Evolutionary conservation across 92 coral and sea anemone genomes (phyloP).

Genomic region (Siderastrea siderea): DNA sequence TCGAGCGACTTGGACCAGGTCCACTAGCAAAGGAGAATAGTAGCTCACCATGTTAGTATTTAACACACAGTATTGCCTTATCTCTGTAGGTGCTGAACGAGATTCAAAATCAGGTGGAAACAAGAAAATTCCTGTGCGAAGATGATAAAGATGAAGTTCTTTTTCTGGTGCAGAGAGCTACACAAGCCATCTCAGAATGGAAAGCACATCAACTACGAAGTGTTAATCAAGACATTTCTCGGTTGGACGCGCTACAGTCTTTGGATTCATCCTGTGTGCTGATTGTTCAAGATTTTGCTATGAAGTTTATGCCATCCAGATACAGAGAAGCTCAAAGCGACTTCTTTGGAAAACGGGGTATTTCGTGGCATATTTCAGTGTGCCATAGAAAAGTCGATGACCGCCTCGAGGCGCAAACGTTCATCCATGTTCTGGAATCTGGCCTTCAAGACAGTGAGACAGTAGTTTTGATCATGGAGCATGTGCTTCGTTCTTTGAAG

Average conservation of each 20-base stretch:
- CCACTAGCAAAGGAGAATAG: too few species aligned
- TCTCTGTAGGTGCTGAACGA: conserved; percentile 32
- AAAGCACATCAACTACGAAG: conserved; percentile 56
- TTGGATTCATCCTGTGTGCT: conserved; percentile 4
- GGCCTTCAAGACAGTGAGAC: conserved; percentile 40
- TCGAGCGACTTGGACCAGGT: too few species aligned
- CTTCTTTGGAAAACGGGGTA: too few species aligned
- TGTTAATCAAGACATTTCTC: conserved; percentile 47
- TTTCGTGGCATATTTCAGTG: too few species aligned
- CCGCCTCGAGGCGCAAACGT: conserved; percentile 28
- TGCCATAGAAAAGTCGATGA: conserved; percentile 24
- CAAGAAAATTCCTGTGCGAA: conserved; percentile 1
- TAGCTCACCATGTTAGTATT: too few species aligned
- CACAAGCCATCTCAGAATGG: conserved; percentile 36
- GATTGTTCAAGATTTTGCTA: too few species aligned
- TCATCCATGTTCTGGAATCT: conserved; percentile 34
- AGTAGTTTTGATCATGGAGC: conserved; percentile 5
- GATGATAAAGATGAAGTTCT: conserved; percentile 48
- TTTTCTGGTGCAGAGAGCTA: conserved; percentile 38
- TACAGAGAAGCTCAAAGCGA: too few species aligned
- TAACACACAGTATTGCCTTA: too few species aligned
- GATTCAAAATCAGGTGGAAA: conserved; percentile 8
- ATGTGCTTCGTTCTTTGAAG: neutral
- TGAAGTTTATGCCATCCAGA: too few species aligned
- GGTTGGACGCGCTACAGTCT: conserved; percentile 17